These are phyloP conservation scores for Tetranychus truncatus DNA, from an alignment of 2,888 invertebrate species.

Conservation along the genomic window DNA sequence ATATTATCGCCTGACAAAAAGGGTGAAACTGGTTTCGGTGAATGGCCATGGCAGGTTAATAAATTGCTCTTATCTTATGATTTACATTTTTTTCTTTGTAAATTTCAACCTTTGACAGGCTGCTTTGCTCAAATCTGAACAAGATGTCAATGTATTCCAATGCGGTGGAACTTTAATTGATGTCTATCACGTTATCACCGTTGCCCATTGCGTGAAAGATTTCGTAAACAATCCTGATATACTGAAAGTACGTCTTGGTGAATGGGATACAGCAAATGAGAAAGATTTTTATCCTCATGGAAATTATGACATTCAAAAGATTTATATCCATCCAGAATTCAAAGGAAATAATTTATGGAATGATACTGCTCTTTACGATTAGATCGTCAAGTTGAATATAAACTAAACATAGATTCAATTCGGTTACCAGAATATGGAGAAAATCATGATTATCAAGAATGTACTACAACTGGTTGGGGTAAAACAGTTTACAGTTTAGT, in stretches of 20 bases:
- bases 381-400: slow-evolving; percentile 18
- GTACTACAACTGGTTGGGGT: slow-evolving; percentile 25
- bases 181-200: slow-evolving; percentile 53
- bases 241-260: slow-evolving; percentile 49
- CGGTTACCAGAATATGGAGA: slow-evolving; percentile 27
- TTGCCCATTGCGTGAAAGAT: slow-evolving; percentile 52
- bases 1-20: slow-evolving; percentile 45
- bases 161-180: slow-evolving; percentile 66
- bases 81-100: neutral
- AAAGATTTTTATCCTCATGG: slow-evolving; percentile 50
- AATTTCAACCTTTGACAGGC: slow-evolving; percentile 22
- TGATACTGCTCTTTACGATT: slow-evolving; percentile 24
- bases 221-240: slow-evolving; percentile 18
- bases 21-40: slow-evolving; percentile 46
- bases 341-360: slow-evolving; percentile 22
- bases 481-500: slow-evolving; percentile 22
- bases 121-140: slow-evolving; percentile 27
- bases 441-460: slow-evolving; percentile 28
- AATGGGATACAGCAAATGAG: slow-evolving; percentile 61
- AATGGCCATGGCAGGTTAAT: slow-evolving; percentile 46
- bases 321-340: slow-evolving; percentile 22
- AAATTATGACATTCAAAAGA: slow-evolving; percentile 38
- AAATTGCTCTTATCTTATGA: neutral
- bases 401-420: slow-evolving; percentile 23
- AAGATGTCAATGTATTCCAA: slow-evolving; percentile 41